Base-by-base conservation (phyloP, 2,888 invertebrate genomes). In the Yponomeuta malinellus region DNA sequence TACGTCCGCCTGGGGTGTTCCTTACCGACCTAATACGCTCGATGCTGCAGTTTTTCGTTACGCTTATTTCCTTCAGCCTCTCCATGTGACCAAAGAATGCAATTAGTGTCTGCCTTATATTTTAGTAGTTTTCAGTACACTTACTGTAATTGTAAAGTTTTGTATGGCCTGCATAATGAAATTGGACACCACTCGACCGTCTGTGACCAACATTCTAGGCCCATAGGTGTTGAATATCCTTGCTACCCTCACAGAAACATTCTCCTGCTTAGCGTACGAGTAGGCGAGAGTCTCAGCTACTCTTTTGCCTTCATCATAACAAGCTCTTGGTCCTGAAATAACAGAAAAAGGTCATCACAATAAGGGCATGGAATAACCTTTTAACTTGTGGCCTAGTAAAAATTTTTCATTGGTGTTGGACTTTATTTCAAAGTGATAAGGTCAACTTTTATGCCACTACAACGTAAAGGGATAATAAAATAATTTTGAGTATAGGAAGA, bases 251-350 rank as follows among this genome's bases (percentile, higher is more conserved):
- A 99, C 98, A 67, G 97, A 94, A 43, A 99, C 97, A 69, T 97
- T 96, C 85, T 99, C 99, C 93, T 99, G 99, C 82, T 98, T 98
- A 23, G 97, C 97, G 87, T 99, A 99, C 0, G 99, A 98, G 86
- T 98, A 99, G 9, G 94, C 94, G 72, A 99, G 92, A 0, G 99
- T 98, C 88, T 99, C 99, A 0, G 99, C 97, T 0, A 99, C 98
- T 71, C 99, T 93, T 89, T 99, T 99, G n/a, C 99, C 99, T 91
- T 99, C 99, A 83, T 99, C 99, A 81, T 99, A 99, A 87, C 99
- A 99, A 0, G 99, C 98, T 72, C 99, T 93, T 0, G 98, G 98
- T 1, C 98, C 96, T 96, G 79, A 52, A 67, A 67, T 43, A 79
- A 86, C 73, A 73, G 33, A 63, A 10, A 63, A 52, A 8, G 6